Conservation (phyloP, 2,113 vertebrate genomes). For the Anser cygnoides region DNA sequence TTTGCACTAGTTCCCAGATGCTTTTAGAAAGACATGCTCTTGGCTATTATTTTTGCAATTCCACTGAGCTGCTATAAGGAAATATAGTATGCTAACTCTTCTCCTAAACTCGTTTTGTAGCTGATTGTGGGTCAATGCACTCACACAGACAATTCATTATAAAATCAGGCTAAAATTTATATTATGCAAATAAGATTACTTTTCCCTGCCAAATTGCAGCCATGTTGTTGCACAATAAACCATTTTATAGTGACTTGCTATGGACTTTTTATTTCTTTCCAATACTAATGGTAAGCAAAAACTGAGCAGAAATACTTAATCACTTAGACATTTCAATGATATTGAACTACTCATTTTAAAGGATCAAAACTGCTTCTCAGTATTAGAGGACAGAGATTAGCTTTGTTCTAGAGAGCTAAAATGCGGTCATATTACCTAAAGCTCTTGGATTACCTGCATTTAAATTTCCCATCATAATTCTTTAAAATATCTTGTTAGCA, state of each 20-base stretch:
- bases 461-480: background rate
- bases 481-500: constrained; percentile 18
- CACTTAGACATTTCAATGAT: background rate
- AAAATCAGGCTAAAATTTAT: constrained; percentile 46
- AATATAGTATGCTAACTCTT: constrained; percentile 6
- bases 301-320: background rate
- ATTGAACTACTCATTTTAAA: constrained; percentile 2
- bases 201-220: constrained; percentile 24
- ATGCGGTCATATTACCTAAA: background rate
- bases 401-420: constrained; percentile 26
- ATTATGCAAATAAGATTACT: constrained; percentile 49
- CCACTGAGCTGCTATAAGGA: constrained; percentile 9
- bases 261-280: constrained; percentile 7
- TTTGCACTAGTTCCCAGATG: constrained; percentile 2
- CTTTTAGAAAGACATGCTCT: constrained; percentile 21
- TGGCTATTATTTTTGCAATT: constrained; percentile 33
- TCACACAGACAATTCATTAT: constrained; percentile 14
- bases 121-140: background rate
- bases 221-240: constrained; percentile 9
- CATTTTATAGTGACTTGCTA: background rate
- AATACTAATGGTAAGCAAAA: constrained; percentile 6
- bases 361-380: background rate
- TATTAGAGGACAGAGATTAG: background rate
- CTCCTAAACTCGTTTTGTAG: background rate
- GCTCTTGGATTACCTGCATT: background rate